Evolutionary conservation across 2,888 invertebrate species (phyloP), one percentile per base, ranked within the genome.

Genomic region (Beris chalybata): DNA sequence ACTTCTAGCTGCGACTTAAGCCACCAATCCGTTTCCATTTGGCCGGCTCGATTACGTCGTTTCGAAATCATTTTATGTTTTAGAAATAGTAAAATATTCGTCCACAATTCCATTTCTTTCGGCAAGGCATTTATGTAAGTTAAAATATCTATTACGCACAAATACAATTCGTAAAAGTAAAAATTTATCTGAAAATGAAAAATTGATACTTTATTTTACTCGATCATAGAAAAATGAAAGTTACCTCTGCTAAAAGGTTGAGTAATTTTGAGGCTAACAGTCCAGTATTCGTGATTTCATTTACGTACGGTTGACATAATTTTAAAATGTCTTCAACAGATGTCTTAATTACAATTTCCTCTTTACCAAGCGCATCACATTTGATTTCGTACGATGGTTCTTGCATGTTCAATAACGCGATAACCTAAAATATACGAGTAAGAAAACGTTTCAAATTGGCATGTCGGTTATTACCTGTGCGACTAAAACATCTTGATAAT

Each of bases 151-250:
- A 81, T 76, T 9, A 81, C 76, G 67, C 77, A 78, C 32, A 81
- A 71, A 71, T 79, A 81, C 43, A 80, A 71, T 67, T 81, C 81
- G 70, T 81, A 81, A 66, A 81, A 81, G 68, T 81, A 81, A 4
- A 77, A 77, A 69, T 81, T 79, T 30, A 80, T 78, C 79, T 79
- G 38, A 31, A 70, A 63, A 44, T 44, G 11, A 44, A 55, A 55
- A 31, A 30, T 50, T 63, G 1, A 53, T 32, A 47, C 45, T 29
- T 54, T 9, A 67, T 66, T 29, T 32, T 38, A 30, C 32, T 56
- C 15, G n/a, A 15, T 1, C 43, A 56, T 30, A 30, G 9, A 5
- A 43, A 22, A 56, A 56, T 7, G 5, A 53, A 63, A 55, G 13
- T 55, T 65, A 79, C 79, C 72, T 78, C 77, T 9, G 73, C 70